A percentile compares a stretch with the other conserved stretches of the same genome.
These are phyloP conservation scores for Nasua narica DNA, from an alignment of 2,797 vertebrate species.

Conservation along the genomic window DNA sequence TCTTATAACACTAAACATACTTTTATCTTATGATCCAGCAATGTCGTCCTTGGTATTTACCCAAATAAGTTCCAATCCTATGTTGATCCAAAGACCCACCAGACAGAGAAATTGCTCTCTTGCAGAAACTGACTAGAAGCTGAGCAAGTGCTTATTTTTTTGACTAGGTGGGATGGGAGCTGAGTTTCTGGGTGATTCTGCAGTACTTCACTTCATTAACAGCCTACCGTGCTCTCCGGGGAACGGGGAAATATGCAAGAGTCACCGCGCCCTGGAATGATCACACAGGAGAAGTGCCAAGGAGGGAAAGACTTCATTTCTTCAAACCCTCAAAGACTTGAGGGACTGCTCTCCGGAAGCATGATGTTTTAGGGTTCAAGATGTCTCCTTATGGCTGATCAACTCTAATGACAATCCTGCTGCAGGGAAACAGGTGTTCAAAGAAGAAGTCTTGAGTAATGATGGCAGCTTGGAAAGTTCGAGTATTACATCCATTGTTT, in stretches of 20 bases:
- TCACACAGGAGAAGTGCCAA: background rate
- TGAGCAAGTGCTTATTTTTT: background rate
- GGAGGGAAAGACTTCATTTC: background rate
- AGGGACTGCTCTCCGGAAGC: background rate
- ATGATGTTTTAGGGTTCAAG: background rate
- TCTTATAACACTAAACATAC: background rate
- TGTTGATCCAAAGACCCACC: background rate
- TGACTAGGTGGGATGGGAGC: background rate
- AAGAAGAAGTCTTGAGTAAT: background rate
- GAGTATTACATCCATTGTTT: background rate
- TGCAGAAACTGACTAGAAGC: background rate
- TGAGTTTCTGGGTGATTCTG: background rate
- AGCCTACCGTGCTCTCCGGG: no score
- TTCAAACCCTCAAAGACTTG: background rate
- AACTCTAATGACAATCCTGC: background rate
- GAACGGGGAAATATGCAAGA: background rate
- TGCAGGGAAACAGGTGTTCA: background rate
- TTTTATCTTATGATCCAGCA: background rate
- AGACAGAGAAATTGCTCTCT: background rate
- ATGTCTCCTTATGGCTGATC: background rate
- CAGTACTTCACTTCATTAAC: fast-evolving
- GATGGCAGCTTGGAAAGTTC: background rate
- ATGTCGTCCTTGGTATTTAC: background rate
- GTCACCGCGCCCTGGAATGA: background rate
- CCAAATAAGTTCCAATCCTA: background rate